These are phyloP conservation scores for Synaphobranchus kaupii DNA, from an alignment of 2,797 vertebrate species.

Conservation along the genomic window DNA sequence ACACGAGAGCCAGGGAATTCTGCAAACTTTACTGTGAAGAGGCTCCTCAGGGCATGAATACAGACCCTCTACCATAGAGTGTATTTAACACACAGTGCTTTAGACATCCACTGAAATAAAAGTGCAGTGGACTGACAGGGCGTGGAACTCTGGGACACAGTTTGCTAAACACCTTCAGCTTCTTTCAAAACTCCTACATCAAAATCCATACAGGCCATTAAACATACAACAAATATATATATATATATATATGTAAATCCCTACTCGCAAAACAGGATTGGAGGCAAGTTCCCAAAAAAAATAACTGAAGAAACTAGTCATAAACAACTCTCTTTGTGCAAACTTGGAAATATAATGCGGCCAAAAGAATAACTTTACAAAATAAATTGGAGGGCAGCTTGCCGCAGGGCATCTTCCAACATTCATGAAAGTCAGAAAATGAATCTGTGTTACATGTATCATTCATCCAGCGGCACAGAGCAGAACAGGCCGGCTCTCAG, in stretches of 20 bases:
- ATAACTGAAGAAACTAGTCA: neutral
- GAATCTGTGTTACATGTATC: conserved; percentile 15
- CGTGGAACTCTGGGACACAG: neutral
- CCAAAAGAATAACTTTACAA: neutral
- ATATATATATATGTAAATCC: too few species aligned
- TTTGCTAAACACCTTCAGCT: neutral
- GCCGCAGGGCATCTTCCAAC: neutral
- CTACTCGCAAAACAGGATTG: neutral
- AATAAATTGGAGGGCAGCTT: neutral
- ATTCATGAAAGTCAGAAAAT: conserved; percentile 25
- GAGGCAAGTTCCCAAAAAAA: neutral
- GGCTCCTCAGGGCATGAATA: conserved; percentile 23
- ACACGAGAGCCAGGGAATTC: conserved; percentile 43
- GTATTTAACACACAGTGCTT: neutral
- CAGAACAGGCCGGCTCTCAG: neutral
- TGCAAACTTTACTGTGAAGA: neutral
- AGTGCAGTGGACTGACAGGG: neutral
- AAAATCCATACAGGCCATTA: conserved; percentile 8
- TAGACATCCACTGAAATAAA: neutral
- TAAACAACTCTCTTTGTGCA: neutral
- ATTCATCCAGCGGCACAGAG: conserved; percentile 1
- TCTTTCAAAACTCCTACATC: neutral
- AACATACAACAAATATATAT: neutral
- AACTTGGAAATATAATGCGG: neutral
- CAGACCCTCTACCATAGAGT: neutral